Evolutionary conservation across 2,888 invertebrate species (phyloP), one percentile per base, ranked within the genome.

Genomic region (Patella ulyssiponensis): DNA sequence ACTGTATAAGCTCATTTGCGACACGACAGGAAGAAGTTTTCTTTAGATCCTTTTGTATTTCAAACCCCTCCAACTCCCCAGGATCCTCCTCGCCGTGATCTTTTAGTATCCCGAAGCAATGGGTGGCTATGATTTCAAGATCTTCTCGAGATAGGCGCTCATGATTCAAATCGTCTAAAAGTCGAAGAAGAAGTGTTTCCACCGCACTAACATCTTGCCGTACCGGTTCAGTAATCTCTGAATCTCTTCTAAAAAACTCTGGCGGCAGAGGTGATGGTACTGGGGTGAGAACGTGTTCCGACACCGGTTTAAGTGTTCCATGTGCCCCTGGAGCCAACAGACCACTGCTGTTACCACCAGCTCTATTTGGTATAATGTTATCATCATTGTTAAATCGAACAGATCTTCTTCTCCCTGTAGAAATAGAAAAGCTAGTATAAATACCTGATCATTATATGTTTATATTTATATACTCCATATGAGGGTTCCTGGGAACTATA

Each of bases 201-300:
- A 85, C 84, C 15, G 86, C 79, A 9, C 58, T 69, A 20, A 14
- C 73, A 23, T 69, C 20, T 64, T 74, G 78, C 72, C 3, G 77
- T 75, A 2, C 80, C 76, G 7, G 69, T 73, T 44, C 71, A 76
- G 70, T 78, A 77, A 53, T 77, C 77, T 17, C 53, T 76, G 27
- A 80, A 53, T 71, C 71, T 64, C 17, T 44, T 5, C 77, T 75
- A 14, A 79, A 79, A 2, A 79, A 80, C 33, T 80, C 84, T 9
- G 77, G 79, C 20, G 83, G 81, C 2, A 80, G 69, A 51, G 80
- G 82, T 12, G 86, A 86, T 15, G 86, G 75, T 14, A 81, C 81
- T 1, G 86, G 86, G 0, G 86, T 86, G 11, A 86, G 64, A 9
- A 83, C 74, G 73, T 86, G 86, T 23, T 85, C 85, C 1, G 80